Evolutionary conservation across 2,888 invertebrate genomes (phyloP), one percentile per base, ranked within the genome.

Genomic region (Trisateles emortualis): DNA sequence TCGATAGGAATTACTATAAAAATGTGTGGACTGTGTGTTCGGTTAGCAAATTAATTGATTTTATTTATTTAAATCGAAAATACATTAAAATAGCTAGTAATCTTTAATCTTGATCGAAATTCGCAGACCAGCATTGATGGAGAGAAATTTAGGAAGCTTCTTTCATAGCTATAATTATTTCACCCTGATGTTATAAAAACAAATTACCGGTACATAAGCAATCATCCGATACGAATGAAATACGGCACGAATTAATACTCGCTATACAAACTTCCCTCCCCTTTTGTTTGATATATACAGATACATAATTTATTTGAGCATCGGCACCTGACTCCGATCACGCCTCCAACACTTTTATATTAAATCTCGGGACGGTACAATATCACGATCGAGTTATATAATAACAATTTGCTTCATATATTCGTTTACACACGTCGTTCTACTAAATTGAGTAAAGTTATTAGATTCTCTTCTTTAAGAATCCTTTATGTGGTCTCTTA

Each of bases 241-340:
- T 44, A 50, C 24, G 1, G 2, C 9, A 16, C 8, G 17, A 19
- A 42, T 35, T 35, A 49, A 41, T 49, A 49, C 24, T 13, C 24
- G 11, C n/a, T 75, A 74, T 65, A 72, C 72, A 79, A 78, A 75
- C 74, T 72, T 59, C 53, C 52, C 51, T 59, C 62, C 66, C 69
- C 64, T 76, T 75, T 76, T 72, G 72, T 75, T 73, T 59, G 64
- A 55, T 70, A 67, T 64, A 72, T 69, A 69, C 76, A 57, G 39
- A 39, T 39, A 41, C 45, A 35, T 52, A 64, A 70, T 74, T 74
- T 73, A 76, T 78, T 75, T 68, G 61, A 57, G 47, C 52, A 41
- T 59, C 59, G 63, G 50, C 78, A 79, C 76, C 77, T 79, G 79
- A 54, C 63, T 45, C 62, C 44, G 55, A 67, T 74, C 70, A 65